A percentile compares a stretch with the other conserved stretches of the same genome.
phyloP scores from a whole-genome alignment of 1,140 invertebrate species.

The Apis mellifera region DNA sequence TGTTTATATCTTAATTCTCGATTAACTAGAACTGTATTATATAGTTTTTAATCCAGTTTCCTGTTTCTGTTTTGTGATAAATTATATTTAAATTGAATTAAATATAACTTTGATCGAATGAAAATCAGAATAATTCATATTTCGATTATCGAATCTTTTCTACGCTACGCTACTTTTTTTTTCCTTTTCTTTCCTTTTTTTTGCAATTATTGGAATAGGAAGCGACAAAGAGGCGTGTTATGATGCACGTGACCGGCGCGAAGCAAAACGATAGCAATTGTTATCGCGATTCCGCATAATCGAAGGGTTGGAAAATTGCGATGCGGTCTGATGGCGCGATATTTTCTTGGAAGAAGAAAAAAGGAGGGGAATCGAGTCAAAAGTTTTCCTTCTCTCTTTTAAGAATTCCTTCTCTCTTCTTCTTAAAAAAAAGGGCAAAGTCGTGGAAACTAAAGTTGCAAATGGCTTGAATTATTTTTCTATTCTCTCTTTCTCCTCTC shows the following conservation, averaged over 20 bases:
- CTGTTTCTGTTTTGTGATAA: too few relatives aligned
- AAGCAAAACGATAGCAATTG: neutral
- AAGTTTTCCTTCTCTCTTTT: neutral
- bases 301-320: constrained; percentile 47
- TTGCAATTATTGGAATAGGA: too few relatives aligned
- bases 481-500: too few relatives aligned
- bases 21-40: too few relatives aligned
- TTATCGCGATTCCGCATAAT: constrained; percentile 41
- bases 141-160: too few relatives aligned
- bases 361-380: neutral
- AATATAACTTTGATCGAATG: too few relatives aligned
- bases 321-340: neutral
- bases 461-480: constrained; percentile 21
- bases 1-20: too few relatives aligned
- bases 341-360: neutral
- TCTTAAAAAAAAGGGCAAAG: neutral
- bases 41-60: too few relatives aligned
- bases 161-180: too few relatives aligned
- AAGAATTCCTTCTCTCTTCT: neutral
- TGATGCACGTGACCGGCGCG: constrained; percentile 42
- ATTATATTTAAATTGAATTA: too few relatives aligned
- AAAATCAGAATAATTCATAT: too few relatives aligned
- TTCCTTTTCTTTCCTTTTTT: too few relatives aligned
- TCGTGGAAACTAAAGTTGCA: constrained; percentile 8
- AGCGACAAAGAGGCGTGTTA: constrained; percentile 38